Evolutionary conservation across 2,113 vertebrate genomes (phyloP).

Genomic region (Oncorhynchus kisutch): DNA sequence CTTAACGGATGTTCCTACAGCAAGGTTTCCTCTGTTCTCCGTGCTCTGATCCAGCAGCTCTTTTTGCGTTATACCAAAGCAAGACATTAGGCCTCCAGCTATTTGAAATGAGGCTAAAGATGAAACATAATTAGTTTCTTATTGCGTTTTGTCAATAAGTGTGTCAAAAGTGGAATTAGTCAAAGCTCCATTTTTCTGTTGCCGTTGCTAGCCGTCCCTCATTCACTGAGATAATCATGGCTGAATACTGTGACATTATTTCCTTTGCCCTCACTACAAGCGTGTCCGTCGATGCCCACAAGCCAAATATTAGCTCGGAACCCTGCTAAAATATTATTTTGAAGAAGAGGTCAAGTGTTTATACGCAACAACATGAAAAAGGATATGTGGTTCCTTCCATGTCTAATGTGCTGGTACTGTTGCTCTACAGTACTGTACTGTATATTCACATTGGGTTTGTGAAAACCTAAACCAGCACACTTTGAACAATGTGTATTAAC

Average conservation of each 20-base stretch:
- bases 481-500: background rate
- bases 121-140: conserved; percentile 79
- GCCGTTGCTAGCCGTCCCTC: conserved; percentile 71
- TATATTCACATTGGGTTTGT: background rate
- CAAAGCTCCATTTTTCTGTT: conserved; percentile 72
- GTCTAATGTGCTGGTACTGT: conserved; percentile 67
- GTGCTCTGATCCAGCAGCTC: conserved; percentile 29
- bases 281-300: conserved; percentile 73
- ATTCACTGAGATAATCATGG: conserved; percentile 74
- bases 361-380: conserved; percentile 59
- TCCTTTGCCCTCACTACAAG: conserved; percentile 75
- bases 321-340: conserved; percentile 78
- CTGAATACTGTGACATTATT: conserved; percentile 81
- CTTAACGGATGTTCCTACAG: conserved; percentile 8
- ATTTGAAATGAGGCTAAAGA: conserved; percentile 68
- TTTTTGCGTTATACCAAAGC: conserved; percentile 62
- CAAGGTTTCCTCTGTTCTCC: conserved; percentile 53
- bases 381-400: conserved; percentile 63
- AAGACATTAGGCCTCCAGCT: conserved; percentile 65
- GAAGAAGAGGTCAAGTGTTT: conserved; percentile 78
- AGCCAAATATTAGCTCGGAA: conserved; percentile 73
- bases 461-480: background rate
- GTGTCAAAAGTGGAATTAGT: conserved; percentile 82
- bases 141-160: conserved; percentile 79
- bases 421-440: conserved; percentile 45